phyloP scores from a whole-genome alignment of 2,888 invertebrate genomes.

The Tiliacea citrago region DNA sequence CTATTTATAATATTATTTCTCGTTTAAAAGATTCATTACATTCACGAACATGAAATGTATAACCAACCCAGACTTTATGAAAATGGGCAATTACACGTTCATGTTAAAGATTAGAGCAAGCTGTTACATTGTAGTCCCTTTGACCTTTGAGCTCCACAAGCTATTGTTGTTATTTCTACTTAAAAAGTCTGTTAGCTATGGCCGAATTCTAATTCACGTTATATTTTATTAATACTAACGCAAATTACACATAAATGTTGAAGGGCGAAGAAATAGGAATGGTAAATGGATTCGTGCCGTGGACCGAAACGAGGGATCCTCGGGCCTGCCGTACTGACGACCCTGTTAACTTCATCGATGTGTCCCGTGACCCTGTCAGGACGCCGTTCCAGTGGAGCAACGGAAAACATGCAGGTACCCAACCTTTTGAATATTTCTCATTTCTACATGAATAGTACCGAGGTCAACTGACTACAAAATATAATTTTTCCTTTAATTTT shows the following conservation, averaged over 20 bases:
- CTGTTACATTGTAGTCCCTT: constrained; percentile 1
- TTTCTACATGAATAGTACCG: constrained; percentile 62
- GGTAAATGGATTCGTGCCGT: constrained; percentile 90
- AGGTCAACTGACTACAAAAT: constrained; percentile 25
- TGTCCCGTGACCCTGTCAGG: constrained; percentile 93
- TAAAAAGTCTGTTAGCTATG: background rate
- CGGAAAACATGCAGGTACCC: constrained; percentile 89
- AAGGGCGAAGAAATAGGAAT: constrained; percentile 95
- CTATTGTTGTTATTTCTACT: background rate
- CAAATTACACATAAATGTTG: constrained; percentile 51
- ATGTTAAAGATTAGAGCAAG: constrained; percentile 10
- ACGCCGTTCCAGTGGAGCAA: constrained; percentile 95
- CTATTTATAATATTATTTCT: background rate
- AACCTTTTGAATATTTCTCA: constrained; percentile 71
- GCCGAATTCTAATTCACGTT: background rate
- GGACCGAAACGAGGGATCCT: constrained; percentile 91
- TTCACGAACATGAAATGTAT: background rate
- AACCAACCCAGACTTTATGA: background rate
- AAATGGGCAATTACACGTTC: constrained; percentile 33
- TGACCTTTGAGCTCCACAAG: too few relatives aligned
- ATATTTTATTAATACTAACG: constrained; percentile 28
- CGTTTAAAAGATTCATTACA: background rate
- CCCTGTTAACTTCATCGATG: constrained; percentile 89
- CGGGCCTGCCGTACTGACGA: constrained; percentile 90
- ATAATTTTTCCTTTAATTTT: constrained; percentile 36